Base-by-base conservation (phyloP, 2,888 invertebrate genomes). In the Mythimna impura region DNA sequence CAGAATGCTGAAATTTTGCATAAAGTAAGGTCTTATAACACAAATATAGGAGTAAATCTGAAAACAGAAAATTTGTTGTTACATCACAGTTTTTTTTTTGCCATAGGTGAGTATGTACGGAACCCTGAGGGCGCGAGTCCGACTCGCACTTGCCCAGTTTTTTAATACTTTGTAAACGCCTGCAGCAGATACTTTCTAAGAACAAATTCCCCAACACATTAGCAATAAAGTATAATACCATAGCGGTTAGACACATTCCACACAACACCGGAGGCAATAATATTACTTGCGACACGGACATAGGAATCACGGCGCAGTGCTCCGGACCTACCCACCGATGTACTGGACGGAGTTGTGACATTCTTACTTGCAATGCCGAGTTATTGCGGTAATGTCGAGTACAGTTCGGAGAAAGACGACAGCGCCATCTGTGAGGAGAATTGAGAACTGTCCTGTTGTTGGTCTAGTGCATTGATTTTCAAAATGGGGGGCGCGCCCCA, bases 251-350 rank as follows among this genome's bases (percentile, higher is more conserved):
- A 66, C 25, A 55, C 65, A 83, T 83, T 80, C 83, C 54, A 52
- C 25, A 36, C 54, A 55, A 65, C 58, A 68, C 75, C 64, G 80
- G 67, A 67, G 80, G 66, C 74, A 60, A 40, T 70, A 75, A 65
- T 62, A 70, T 17, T 8, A 2, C 34, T 84, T 84, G 66, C 82
- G 17, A 68, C 63, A 66, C 25, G 30, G 8, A 47, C 36, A 0
- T 58, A 82, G 85, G 82, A 84, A 84, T 60, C 73, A 84, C 79
- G 84, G 72, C 25, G 58, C 61, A 50, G 34, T 66, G 69, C 71
- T 60, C 55, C 58, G 65, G 68, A 20, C 57, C 50, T 22, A 3
- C 50, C 66, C 22, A 63, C 63, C 58, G 60, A 55, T 57, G 30
- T 57, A 66, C 75, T 54, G 60, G 47, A 54, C 47, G 1, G 20